Conservation (phyloP, 2,888 invertebrate species). For the Eretmocerus hayati region DNA sequence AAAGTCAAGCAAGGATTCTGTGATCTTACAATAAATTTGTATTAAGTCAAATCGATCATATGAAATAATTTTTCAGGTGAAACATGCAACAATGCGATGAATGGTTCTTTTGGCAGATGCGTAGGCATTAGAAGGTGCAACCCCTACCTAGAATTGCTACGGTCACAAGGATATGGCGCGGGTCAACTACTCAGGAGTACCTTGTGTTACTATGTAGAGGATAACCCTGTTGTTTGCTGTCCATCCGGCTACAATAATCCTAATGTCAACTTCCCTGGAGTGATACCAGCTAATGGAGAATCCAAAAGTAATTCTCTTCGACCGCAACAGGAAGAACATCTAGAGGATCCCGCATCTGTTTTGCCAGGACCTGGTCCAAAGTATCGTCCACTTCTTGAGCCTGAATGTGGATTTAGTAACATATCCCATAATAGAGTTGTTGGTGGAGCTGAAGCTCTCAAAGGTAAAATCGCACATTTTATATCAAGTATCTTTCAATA, state of each 20-base stretch:
- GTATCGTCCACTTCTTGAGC: conserved; percentile 28
- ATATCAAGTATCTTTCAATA: no score
- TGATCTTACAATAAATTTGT: neutral
- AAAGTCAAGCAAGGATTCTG: no score
- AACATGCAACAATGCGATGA: conserved; percentile 7
- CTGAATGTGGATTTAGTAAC: conserved; percentile 59
- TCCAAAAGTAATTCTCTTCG: conserved; percentile 13
- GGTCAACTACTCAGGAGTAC: conserved; percentile 55
- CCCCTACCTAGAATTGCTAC: conserved; percentile 48
- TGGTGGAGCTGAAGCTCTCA: conserved; percentile 61
- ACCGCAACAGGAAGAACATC: neutral
- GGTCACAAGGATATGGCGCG: conserved; percentile 46
- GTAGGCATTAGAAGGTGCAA: conserved; percentile 51
- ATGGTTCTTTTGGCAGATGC: conserved; percentile 49
- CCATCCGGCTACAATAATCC: conserved; percentile 29
- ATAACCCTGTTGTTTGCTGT: conserved; percentile 61
- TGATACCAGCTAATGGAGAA: neutral
- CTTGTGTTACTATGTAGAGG: conserved; percentile 63
- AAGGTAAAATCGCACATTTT: no score
- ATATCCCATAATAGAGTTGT: conserved; percentile 58
- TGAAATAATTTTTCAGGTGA: conserved; percentile 10
- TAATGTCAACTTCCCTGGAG: neutral
- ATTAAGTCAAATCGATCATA: no score
- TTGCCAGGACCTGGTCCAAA: neutral
- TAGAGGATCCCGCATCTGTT: conserved; percentile 17